Percentiles rank a stretch among this genome's conserved stretches.
phyloP scores from a whole-genome alignment of 2,113 vertebrate genomes.

The Danio rerio region GRCz12tu NC_133176.1:26013501-26014000 shows the following conservation, averaged over 20 bases:
- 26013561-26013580: too few relatives aligned
- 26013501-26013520: too few relatives aligned
- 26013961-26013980: not conserved
- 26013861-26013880: not conserved
- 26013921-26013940: not conserved
- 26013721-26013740: too few relatives aligned
- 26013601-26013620: too few relatives aligned
- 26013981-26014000: not conserved
- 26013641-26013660: too few relatives aligned
- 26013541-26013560: too few relatives aligned
- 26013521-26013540: too few relatives aligned
- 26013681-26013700: too few relatives aligned
- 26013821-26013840: constrained; percentile 76
- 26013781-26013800: constrained; percentile 80
- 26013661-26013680: too few relatives aligned
- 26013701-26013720: too few relatives aligned
- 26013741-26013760: constrained; percentile 68
- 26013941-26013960: not conserved
- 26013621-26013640: too few relatives aligned
- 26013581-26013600: too few relatives aligned
- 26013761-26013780: constrained; percentile 84
- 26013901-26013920: not conserved
- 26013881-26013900: not conserved
- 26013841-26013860: not conserved
- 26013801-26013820: constrained; percentile 77